Conservation (phyloP, 2,888 invertebrate species). For the Brachypterus glaber region DNA sequence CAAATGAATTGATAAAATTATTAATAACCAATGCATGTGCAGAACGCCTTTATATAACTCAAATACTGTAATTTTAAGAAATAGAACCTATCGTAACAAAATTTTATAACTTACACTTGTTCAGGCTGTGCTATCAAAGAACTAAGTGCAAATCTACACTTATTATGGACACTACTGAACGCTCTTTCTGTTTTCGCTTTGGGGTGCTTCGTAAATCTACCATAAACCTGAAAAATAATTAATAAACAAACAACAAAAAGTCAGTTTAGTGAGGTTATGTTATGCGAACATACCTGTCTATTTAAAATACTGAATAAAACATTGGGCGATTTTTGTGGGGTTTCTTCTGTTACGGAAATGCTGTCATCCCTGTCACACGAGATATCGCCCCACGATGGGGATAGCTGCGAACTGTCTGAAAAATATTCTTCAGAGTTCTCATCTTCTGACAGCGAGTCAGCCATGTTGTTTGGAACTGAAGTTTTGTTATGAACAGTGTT, state of each 20-base stretch:
- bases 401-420: constrained; percentile 29
- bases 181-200: constrained; percentile 38
- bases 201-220: constrained; percentile 35
- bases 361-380: constrained; percentile 21
- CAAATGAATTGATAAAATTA: constrained; percentile 6
- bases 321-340: constrained; percentile 25
- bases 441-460: constrained; percentile 28
- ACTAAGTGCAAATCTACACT: constrained; percentile 32
- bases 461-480: constrained; percentile 29
- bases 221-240: constrained; percentile 33
- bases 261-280: constrained; percentile 19
- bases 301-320: constrained; percentile 29
- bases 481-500: constrained; percentile 8
- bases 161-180: constrained; percentile 36
- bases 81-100: not conserved
- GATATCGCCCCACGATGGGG: constrained; percentile 23
- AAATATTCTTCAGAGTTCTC: constrained; percentile 30
- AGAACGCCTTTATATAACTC: too few relatives aligned
- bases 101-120: constrained; percentile 28
- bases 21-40: too few relatives aligned
- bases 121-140: constrained; percentile 28
- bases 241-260: constrained; percentile 20
- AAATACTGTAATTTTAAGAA: too few relatives aligned
- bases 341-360: constrained; percentile 16
- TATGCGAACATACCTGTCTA: constrained; percentile 29